Evolutionary conservation across 2,888 invertebrate species (phyloP).

Genomic region (Parasteatoda lunata): DNA sequence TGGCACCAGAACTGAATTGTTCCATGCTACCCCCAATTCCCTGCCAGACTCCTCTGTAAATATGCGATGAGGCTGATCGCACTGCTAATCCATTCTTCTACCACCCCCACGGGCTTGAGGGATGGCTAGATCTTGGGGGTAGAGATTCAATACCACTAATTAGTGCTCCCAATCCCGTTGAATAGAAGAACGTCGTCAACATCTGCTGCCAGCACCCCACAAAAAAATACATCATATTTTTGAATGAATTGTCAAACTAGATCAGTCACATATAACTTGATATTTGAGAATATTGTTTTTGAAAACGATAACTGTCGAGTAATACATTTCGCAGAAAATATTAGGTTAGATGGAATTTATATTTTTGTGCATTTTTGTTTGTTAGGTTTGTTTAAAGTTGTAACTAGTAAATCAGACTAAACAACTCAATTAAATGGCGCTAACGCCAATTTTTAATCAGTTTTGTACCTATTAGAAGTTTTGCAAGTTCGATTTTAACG

Average conservation of each 20-base stretch:
- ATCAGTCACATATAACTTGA: too few relatives aligned
- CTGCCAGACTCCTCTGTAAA: conserved; percentile 32
- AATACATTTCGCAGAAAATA: too few relatives aligned
- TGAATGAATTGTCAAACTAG: not conserved
- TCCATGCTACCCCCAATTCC: conserved; percentile 30
- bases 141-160: conserved; percentile 64
- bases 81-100: conserved; percentile 61
- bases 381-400: too few relatives aligned
- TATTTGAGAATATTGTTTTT: too few relatives aligned
- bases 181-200: conserved; percentile 49
- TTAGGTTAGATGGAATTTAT: too few relatives aligned
- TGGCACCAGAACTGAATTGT: conserved; percentile 39
- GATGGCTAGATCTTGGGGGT: conserved; percentile 11
- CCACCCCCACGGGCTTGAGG: conserved; percentile 32
- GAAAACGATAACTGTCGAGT: too few relatives aligned
- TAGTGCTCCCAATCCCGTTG: conserved; percentile 46
- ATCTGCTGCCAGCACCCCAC: conserved; percentile 41
- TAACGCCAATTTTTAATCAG: too few relatives aligned
- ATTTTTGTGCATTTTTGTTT: too few relatives aligned
- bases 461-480: too few relatives aligned
- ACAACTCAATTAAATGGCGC: too few relatives aligned
- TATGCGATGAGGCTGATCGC: conserved; percentile 52
- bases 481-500: too few relatives aligned
- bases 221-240: conserved; percentile 5
- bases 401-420: too few relatives aligned